phyloP scores from a whole-genome alignment of 2,113 vertebrate genomes.

The Lampris incognitus region DNA sequence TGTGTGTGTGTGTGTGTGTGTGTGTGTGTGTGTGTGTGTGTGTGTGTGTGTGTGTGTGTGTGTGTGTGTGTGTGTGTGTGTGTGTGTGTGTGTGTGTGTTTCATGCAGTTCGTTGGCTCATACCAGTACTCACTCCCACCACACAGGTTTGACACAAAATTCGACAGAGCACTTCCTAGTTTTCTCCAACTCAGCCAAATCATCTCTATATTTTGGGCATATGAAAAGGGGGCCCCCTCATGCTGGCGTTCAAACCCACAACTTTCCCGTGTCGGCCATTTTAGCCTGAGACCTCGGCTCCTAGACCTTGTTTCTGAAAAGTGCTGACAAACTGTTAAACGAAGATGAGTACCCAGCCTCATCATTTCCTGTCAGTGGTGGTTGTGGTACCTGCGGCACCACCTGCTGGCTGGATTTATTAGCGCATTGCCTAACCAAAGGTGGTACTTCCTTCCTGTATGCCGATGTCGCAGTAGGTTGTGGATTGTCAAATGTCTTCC shows the following conservation, averaged over 20 bases:
- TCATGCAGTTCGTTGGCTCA: no score
- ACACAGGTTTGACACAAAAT: no score
- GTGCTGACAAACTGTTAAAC: conserved; percentile 2
- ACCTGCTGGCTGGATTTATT: conserved; percentile 37
- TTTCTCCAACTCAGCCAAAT: no score
- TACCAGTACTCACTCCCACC: no score
- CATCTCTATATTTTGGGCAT: no score
- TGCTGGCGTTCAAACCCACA: neutral
- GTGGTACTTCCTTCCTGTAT: neutral
- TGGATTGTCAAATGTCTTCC: neutral
- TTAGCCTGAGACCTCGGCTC: neutral
- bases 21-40: no score
- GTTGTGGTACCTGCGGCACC: conserved; percentile 2
- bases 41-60: neutral
- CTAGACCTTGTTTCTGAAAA: neutral
- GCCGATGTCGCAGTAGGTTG: neutral
- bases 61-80: no score
- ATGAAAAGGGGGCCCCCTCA: no score
- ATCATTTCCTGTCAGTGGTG: neutral
- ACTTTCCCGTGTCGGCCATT: neutral
- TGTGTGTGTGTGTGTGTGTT: no score
- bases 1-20: neutral
- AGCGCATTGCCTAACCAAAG: neutral
- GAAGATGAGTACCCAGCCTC: neutral
- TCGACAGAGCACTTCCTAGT: no score